A percentile compares a stretch with the other conserved stretches of the same genome.
Conservation (phyloP, 2,113 vertebrate species). For the Spilogale gracilis region DNA sequence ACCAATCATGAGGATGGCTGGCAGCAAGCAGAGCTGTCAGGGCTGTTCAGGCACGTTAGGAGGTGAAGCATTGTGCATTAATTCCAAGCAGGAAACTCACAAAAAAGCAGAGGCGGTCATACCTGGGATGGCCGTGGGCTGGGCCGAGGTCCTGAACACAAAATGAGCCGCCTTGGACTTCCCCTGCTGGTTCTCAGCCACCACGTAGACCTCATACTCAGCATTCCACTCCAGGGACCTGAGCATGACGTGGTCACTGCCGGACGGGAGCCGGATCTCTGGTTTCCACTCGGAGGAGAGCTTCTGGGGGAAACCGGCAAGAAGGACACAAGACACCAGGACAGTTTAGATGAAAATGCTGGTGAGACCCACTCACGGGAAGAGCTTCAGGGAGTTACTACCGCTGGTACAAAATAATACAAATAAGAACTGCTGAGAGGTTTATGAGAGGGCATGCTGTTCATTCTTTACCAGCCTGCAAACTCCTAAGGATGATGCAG, state of each 20-base stretch:
- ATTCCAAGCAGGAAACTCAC: slow-evolving; percentile 82
- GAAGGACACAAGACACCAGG: slow-evolving; percentile 38
- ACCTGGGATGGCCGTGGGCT: slow-evolving; percentile 97
- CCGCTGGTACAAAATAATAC: not conserved
- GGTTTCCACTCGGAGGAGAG: slow-evolving; percentile 93
- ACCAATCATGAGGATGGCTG: slow-evolving; percentile 85
- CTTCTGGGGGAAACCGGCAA: slow-evolving; percentile 85
- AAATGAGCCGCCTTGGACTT: slow-evolving; percentile 93
- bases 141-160: slow-evolving; percentile 92
- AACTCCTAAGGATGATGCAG: not conserved
- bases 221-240: slow-evolving; percentile 95
- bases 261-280: slow-evolving; percentile 93
- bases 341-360: not conserved
- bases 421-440: not conserved
- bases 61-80: slow-evolving; percentile 86
- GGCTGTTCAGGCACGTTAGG: slow-evolving; percentile 87
- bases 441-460: no score
- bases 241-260: slow-evolving; percentile 92
- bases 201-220: slow-evolving; percentile 94
- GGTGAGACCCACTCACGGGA: not conserved
- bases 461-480: not conserved
- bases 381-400: not conserved
- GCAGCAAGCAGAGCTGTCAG: slow-evolving; percentile 88
- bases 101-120: slow-evolving; percentile 71
- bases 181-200: slow-evolving; percentile 97